Conservation (phyloP, 2,888 invertebrate genomes). For the Strigamia crassipes region DNA sequence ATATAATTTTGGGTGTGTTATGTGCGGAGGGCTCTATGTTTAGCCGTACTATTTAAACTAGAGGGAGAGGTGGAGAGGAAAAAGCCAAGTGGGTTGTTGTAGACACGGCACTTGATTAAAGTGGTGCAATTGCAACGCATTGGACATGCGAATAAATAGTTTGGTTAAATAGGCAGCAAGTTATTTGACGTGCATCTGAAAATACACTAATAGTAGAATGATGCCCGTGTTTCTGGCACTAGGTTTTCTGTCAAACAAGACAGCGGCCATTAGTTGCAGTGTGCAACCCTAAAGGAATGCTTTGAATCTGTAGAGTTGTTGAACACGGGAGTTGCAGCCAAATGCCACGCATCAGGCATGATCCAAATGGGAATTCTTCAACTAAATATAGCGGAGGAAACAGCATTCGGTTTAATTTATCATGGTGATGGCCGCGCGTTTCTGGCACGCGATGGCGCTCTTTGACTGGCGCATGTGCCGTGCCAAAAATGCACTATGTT, state of each 20-base stretch:
- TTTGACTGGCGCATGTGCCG: constrained; percentile 8
- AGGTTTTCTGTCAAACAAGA: constrained; percentile 5
- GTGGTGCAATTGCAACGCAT: background rate
- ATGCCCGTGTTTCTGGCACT: background rate
- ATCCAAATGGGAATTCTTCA: constrained; percentile 25
- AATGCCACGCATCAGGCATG: background rate
- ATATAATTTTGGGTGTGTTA: constrained; percentile 23
- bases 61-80: background rate
- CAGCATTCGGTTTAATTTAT: background rate
- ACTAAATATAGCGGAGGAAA: background rate
- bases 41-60: background rate
- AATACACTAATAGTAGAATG: background rate
- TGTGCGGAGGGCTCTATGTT: background rate
- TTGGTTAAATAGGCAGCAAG: background rate
- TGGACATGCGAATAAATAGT: background rate
- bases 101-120: constrained; percentile 25
- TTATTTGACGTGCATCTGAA: constrained; percentile 10
- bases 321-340: background rate
- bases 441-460: constrained; percentile 25
- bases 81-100: background rate
- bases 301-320: constrained; percentile 8
- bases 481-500: constrained; percentile 24
- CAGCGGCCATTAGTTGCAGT: background rate
- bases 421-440: background rate
- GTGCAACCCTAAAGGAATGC: background rate